Conservation (phyloP, 2,113 vertebrate genomes). For the Dipodomys merriami region DNA sequence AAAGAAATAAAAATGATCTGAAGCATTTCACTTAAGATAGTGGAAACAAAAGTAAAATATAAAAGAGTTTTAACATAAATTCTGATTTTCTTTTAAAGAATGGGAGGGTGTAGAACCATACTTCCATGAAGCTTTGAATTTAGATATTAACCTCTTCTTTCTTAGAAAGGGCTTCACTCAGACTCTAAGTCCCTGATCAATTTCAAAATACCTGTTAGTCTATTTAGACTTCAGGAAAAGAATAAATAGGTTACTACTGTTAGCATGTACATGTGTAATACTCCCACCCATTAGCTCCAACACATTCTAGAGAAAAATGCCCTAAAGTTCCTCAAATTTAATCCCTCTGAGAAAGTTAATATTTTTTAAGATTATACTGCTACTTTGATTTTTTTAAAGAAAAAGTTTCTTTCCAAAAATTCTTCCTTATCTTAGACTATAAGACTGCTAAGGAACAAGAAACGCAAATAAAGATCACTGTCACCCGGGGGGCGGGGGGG, state of each 20-base stretch:
- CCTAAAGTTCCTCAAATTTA: not conserved
- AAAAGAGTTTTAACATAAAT: conserved; percentile 7
- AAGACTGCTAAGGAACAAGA: conserved; percentile 23
- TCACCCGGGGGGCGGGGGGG: not conserved
- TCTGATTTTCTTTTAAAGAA: not conserved
- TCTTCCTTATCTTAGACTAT: not conserved
- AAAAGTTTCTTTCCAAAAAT: not conserved
- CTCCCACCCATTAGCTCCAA: not conserved
- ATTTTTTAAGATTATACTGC: not conserved
- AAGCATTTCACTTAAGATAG: not conserved
- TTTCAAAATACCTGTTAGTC: not conserved
- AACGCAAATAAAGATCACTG: conserved; percentile 37
- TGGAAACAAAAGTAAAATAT: not conserved
- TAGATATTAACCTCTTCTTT: not conserved
- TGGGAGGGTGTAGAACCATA: not conserved
- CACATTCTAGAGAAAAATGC: conserved; percentile 15
- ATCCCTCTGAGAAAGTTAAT: conserved; percentile 1
- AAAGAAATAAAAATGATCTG: not conserved
- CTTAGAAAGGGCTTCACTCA: not conserved
- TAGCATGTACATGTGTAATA: not conserved
- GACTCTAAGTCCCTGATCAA: not conserved
- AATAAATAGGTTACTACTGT: not conserved
- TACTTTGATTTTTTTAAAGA: conserved; percentile 34
- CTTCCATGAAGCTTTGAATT: not conserved
- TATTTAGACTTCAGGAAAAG: conserved; percentile 1